Evolutionary conservation across 2,888 invertebrate species (phyloP).

Genomic region (Epirrhoe alternata): DNA sequence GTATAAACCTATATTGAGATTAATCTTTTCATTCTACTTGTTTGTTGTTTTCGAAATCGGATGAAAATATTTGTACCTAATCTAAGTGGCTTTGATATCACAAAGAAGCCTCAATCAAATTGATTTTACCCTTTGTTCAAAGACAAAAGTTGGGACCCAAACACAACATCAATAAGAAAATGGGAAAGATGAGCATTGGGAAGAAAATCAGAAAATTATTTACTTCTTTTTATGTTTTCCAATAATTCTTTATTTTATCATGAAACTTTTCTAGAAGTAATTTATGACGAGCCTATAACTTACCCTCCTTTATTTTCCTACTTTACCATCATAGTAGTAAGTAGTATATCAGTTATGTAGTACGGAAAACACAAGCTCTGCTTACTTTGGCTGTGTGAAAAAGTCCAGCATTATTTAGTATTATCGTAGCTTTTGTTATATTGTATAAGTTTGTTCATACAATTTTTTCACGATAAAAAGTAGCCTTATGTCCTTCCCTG

Average conservation of each 20-base stretch:
- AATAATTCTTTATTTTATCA: not conserved
- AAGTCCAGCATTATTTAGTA: too few relatives aligned
- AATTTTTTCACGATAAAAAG: too few relatives aligned
- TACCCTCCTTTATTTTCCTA: too few relatives aligned
- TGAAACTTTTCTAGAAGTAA: not conserved
- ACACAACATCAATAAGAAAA: constrained; percentile 37
- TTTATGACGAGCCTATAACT: too few relatives aligned
- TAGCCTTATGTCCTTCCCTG: too few relatives aligned
- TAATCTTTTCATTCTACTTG: not conserved
- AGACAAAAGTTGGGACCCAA: constrained; percentile 39
- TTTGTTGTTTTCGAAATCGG: constrained; percentile 3
- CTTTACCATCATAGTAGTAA: too few relatives aligned
- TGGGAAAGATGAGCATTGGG: constrained; percentile 27
- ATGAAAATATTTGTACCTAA: constrained; percentile 7
- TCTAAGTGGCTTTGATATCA: constrained; percentile 35
- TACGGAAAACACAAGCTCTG: too few relatives aligned
- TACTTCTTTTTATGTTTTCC: constrained; percentile 5
- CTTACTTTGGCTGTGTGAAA: too few relatives aligned
- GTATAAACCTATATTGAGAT: too few relatives aligned
- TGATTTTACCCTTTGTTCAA: constrained; percentile 44
- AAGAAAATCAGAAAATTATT: constrained; percentile 28
- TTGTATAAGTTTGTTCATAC: too few relatives aligned
- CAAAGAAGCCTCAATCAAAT: constrained; percentile 46
- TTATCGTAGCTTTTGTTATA: too few relatives aligned
- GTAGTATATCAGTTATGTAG: too few relatives aligned